Conservation (phyloP, 2,113 vertebrate species). For the Carassius carassius region DNA sequence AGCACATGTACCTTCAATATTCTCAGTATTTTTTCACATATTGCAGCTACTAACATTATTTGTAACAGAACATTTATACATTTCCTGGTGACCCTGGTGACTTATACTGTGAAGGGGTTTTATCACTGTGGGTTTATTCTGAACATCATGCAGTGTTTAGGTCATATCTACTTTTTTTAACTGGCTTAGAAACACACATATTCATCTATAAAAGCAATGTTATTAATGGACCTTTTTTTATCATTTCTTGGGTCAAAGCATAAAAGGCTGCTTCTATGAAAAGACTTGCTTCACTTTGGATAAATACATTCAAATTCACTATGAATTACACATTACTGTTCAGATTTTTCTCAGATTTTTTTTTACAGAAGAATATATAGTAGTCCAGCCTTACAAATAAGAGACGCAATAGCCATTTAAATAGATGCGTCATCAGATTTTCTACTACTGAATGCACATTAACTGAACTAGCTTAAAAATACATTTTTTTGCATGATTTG, state of each 20-base stretch:
- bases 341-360: background rate
- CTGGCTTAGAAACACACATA: conserved; percentile 47
- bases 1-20: background rate
- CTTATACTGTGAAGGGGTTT: conserved; percentile 8
- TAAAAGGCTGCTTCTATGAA: background rate
- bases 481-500: background rate
- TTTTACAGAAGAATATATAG: background rate
- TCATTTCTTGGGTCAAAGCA: background rate
- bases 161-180: background rate
- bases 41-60: conserved; percentile 6
- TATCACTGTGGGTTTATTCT: conserved; percentile 31
- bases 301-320: background rate
- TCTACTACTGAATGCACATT: background rate
- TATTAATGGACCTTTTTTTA: background rate
- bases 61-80: background rate
- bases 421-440: background rate
- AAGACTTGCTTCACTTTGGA: background rate
- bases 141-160: conserved; percentile 8
- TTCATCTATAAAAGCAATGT: background rate
- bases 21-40: conserved; percentile 10
- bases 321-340: background rate
- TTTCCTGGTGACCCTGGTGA: background rate
- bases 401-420: background rate
- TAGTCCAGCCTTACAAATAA: background rate
- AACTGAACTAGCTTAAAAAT: background rate